A percentile compares a stretch with the other conserved stretches of the same genome.
Conservation (phyloP, 2,888 invertebrate genomes). For the Choreutis nemorana region DNA sequence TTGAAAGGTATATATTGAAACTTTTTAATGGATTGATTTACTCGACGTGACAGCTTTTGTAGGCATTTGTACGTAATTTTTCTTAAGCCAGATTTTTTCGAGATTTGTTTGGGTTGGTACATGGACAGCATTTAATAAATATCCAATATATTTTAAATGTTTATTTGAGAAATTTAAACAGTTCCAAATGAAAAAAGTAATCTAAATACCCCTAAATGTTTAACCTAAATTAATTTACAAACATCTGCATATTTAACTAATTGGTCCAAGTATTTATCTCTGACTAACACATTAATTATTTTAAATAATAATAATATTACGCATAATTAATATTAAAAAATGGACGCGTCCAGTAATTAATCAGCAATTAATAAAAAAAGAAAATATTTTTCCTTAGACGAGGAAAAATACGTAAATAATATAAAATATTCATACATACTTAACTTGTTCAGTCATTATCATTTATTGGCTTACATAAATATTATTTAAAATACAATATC, state of each 20-base stretch:
- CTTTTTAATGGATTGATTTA: no score
- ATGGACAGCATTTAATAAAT: no score
- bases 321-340: conserved; percentile 15
- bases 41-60: no score
- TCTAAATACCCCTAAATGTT: conserved; percentile 12
- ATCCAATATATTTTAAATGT: no score
- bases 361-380: conserved; percentile 10
- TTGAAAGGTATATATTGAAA: no score
- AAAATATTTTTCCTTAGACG: conserved; percentile 6
- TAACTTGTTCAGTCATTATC: conserved; percentile 11
- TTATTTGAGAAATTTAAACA: conserved; percentile 9
- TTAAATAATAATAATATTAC: conserved; percentile 18
- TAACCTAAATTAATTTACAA: conserved; percentile 35
- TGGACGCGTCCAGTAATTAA: conserved; percentile 10
- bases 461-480: conserved; percentile 10
- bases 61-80: no score
- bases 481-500: conserved; percentile 5
- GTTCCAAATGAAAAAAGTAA: conserved; percentile 10
- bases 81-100: no score
- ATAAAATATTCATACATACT: conserved; percentile 6
- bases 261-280: conserved; percentile 29
- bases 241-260: conserved; percentile 22
- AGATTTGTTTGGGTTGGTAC: no score
- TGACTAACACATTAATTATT: conserved; percentile 29
- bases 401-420: conserved; percentile 1